phyloP scores from a whole-genome alignment of 2,113 vertebrate species.

The Lepidothrix coronata region DNA sequence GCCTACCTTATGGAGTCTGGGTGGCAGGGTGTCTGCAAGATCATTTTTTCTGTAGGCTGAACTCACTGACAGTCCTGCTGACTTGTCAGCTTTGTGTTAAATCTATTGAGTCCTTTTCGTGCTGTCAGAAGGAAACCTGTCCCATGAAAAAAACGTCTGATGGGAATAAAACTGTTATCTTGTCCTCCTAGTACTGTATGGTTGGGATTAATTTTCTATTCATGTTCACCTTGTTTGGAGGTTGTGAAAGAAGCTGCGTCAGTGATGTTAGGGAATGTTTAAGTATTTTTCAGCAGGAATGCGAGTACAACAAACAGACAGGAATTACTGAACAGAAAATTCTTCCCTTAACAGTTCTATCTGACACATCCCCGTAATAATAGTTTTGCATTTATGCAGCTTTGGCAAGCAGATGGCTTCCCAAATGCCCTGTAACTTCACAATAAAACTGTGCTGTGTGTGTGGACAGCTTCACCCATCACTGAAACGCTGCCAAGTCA shows the following conservation, averaged over 20 bases:
- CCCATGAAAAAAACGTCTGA: not conserved
- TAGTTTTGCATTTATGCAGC: not conserved
- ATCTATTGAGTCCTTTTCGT: not conserved
- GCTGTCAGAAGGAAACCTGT: not conserved
- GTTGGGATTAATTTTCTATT: not conserved
- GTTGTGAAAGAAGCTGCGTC: not conserved
- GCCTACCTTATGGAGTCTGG: not conserved
- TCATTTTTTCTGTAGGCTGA: not conserved
- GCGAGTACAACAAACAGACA: not conserved
- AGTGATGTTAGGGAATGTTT: not conserved
- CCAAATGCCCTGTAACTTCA: not conserved
- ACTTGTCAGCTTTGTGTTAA: constrained; percentile 1
- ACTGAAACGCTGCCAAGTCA: not conserved
- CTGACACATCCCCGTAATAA: not conserved
- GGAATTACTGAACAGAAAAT: not conserved
- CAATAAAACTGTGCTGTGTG: not conserved
- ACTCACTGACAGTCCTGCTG: not conserved
- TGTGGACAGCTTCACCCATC: not conserved
- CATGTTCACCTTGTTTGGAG: not conserved
- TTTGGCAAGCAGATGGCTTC: constrained; percentile 6
- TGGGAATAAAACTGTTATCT: not conserved
- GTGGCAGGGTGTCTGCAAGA: not conserved
- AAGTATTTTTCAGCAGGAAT: not conserved
- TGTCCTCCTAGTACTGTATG: not conserved
- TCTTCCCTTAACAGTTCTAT: not conserved